Conservation (phyloP, 2,797 vertebrate species). For the Hafferia zeledoni region DNA sequence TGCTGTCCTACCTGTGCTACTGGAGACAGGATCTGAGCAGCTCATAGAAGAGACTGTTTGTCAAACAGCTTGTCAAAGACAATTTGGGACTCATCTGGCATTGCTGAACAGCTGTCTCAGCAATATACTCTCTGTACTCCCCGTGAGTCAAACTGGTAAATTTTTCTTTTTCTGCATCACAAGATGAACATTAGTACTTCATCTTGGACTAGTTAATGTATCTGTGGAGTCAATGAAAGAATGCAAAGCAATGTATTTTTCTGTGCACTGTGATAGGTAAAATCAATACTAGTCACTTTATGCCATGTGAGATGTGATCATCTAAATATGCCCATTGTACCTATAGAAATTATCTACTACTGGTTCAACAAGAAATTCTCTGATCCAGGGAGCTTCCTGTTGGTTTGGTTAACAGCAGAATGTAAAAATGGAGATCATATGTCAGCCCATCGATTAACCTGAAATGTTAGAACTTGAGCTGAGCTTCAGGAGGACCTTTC, state of each 20-base stretch:
- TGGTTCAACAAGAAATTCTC: neutral
- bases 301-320: neutral
- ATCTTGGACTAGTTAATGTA: neutral
- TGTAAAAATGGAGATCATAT: neutral
- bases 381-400: neutral
- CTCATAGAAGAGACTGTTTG: accelerated
- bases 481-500: neutral
- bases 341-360: neutral
- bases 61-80: no score
- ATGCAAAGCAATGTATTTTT: neutral
- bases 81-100: neutral
- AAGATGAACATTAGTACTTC: neutral
- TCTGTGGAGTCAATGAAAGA: neutral
- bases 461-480: neutral
- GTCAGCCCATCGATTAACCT: neutral
- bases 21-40: neutral
- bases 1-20: neutral
- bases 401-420: neutral
- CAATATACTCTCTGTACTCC: neutral
- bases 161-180: neutral
- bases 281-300: neutral
- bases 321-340: neutral
- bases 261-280: neutral
- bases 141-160: neutral
- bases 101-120: neutral